These are phyloP conservation scores for Halocynthia roretzi DNA, from an alignment of 23 tunicate genomes.

Conservation along the genomic window DNA sequence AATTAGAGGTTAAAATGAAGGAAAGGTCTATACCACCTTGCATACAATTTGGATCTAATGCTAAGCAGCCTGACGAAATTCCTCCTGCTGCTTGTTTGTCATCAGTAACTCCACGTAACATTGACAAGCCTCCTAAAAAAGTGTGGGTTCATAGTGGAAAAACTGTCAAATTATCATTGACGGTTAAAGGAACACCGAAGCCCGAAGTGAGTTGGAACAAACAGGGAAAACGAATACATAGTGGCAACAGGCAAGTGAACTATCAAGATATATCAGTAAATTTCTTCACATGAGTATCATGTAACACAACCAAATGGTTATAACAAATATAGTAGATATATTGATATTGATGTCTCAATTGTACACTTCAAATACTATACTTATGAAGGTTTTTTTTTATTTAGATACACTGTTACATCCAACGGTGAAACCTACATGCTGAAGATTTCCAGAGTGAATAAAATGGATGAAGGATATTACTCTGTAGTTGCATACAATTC, in stretches of 20 bases:
- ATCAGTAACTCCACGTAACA: slow-evolving; percentile 1
- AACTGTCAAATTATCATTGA: not conserved
- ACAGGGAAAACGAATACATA: not conserved
- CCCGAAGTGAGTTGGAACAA: slow-evolving; percentile 9
- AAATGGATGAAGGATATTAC: slow-evolving; percentile 31
- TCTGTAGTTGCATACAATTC: slow-evolving; percentile 40
- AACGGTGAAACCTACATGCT: slow-evolving; percentile 17
- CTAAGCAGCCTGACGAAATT: not conserved
- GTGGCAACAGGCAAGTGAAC: not conserved
- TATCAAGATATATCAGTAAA: not conserved
- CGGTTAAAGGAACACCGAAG: not conserved
- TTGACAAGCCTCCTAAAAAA: not conserved
- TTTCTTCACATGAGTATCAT: too few species aligned
- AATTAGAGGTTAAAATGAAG: slow-evolving; percentile 28
- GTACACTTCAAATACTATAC: too few species aligned
- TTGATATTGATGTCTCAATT: too few species aligned
- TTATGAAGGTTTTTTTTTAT: not conserved
- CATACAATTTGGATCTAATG: slow-evolving; percentile 23
- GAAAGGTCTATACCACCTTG: slow-evolving; percentile 25
- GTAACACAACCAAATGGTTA: too few species aligned
- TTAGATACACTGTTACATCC: slow-evolving; percentile 8
- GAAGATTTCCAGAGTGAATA: slow-evolving; percentile 24
- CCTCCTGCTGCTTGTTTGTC: not conserved
- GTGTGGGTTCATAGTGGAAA: slow-evolving; percentile 13
- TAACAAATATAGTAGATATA: too few species aligned